phyloP scores from a whole-genome alignment of 2,888 invertebrate species.

The Lasioglossum figueresi region DNA sequence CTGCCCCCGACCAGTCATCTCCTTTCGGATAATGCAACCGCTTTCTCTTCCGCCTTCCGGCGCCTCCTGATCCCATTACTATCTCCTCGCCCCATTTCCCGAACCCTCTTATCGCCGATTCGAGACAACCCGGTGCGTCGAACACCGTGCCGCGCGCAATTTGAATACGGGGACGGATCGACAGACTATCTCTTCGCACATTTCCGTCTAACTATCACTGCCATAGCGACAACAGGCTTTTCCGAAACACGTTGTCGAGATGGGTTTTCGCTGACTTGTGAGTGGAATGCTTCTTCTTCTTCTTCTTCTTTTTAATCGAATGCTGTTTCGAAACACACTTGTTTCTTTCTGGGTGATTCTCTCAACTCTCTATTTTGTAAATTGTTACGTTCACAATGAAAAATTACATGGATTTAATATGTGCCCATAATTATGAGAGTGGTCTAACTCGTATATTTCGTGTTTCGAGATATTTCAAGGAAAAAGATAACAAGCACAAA shows the following conservation, averaged over 20 bases:
- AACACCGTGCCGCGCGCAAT: not conserved
- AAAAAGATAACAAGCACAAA: too few species aligned
- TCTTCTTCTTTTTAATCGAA: too few species aligned
- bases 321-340: too few species aligned
- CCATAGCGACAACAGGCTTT: too few species aligned
- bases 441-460: too few species aligned
- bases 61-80: not conserved
- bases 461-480: too few species aligned
- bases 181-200: not conserved
- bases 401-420: not conserved
- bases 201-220: not conserved
- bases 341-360: conserved; percentile 3
- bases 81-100: not conserved
- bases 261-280: conserved; percentile 81
- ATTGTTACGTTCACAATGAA: not conserved
- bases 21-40: conserved; percentile 21
- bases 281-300: conserved; percentile 75
- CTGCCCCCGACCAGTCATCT: not conserved
- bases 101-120: not conserved
- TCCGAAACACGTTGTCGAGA: too few species aligned
- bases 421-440: too few species aligned
- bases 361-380: conserved; percentile 40
- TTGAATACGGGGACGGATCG: not conserved
- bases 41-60: not conserved
- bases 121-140: not conserved